Base-by-base conservation (phyloP, 1,140 invertebrate genomes). In the Drosophila hydei region DNA sequence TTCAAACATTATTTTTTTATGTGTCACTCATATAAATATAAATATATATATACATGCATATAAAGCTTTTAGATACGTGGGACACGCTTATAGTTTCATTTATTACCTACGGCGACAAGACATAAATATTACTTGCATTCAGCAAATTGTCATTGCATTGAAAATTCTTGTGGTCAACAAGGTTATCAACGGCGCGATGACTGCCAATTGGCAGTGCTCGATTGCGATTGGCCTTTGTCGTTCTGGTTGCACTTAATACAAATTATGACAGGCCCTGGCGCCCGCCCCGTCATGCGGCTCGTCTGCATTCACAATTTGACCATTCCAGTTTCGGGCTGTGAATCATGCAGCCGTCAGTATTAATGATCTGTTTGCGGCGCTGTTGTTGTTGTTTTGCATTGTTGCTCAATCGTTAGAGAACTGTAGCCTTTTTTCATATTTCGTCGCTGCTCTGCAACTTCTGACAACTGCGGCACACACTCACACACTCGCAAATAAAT, bases 161-260 rank as follows among this genome's bases (percentile, higher is more conserved):
- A 61, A 87, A 85, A 75, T 76, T 81, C 71, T 81, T 83, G 83
- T 72, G 83, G 78, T 88, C 83, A 88, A 87, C 83, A 81, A 87
- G 83, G 83, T 88, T 81, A 88, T 88, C 83, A 88, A 76, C 77
- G 72, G 50, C n/a, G 19, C 48, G 33, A 45, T 42, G 61, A 36
- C 54, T 77, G 56, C 36, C 45, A 64, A 64, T 43, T 58, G 68
- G 30, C 54, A 68, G 30, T 16, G 27, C 14, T 51, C 45, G 45
- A 65, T 45, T 62, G 23, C 19, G 25, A 62, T 69, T 61, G 65
- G 58, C 58, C 33, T 50, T 69, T 72, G 42, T 52, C 27, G 56
- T 45, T 51, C 36, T 60, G n/a, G 40, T 43, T 67, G 77, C 72
- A 72, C 42, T 75, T 73, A 63, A 70, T 81, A 88, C 72, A 75